These are phyloP conservation scores for Psix sp. DNA, from an alignment of 1,140 invertebrate species.

Conservation along the genomic window DNA sequence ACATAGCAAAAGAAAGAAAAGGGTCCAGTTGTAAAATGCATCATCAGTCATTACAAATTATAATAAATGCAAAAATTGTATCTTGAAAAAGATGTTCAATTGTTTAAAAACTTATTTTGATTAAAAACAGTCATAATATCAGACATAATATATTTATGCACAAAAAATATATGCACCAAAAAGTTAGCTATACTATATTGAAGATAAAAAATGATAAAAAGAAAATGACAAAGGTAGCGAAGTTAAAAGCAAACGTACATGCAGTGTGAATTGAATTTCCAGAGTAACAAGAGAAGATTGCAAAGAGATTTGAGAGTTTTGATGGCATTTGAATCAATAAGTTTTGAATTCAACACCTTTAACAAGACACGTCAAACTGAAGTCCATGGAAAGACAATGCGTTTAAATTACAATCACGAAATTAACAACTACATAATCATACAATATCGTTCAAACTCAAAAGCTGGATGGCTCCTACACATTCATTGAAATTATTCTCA, in stretches of 20 bases:
- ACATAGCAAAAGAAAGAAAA: constrained; percentile 35
- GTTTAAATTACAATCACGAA: constrained; percentile 31
- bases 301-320: too few species aligned
- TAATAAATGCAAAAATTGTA: constrained; percentile 28
- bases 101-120: constrained; percentile 11
- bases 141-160: too few species aligned
- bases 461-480: constrained; percentile 11
- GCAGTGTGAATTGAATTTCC: too few species aligned
- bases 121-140: too few species aligned
- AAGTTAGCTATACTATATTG: too few species aligned
- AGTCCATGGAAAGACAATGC: constrained; percentile 12
- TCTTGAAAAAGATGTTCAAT: constrained; percentile 23
- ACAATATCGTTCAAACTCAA: constrained; percentile 32
- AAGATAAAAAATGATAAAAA: too few species aligned
- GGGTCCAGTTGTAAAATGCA: constrained; percentile 30
- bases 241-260: too few species aligned
- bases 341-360: constrained; percentile 25
- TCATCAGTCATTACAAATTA: constrained; percentile 44
- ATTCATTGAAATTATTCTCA: constrained; percentile 11
- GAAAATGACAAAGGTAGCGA: too few species aligned
- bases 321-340: constrained; percentile 13
- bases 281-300: background rate
- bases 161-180: too few species aligned
- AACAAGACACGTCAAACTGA: constrained; percentile 21
- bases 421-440: constrained; percentile 18